Base-by-base conservation (phyloP, 2,797 vertebrate species). In the Amniataba percoides region DNA sequence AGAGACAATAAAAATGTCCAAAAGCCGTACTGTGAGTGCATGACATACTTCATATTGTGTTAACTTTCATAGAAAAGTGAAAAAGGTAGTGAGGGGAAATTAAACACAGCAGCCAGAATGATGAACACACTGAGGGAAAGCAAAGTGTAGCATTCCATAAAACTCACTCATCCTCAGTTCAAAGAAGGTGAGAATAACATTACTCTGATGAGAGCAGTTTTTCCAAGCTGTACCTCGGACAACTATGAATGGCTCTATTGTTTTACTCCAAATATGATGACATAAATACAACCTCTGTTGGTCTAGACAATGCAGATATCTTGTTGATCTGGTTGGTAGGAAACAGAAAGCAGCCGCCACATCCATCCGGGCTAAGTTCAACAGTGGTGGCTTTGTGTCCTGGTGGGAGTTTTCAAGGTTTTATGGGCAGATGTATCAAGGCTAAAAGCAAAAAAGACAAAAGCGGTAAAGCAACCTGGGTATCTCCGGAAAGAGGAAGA, bases 281-380 rank as follows among this genome's bases (percentile, higher is more conserved):
- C 76, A 86, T 61, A 69, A 80, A 82, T 86, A 81, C 10, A 40
- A 62, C 69, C 58, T 77, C 46, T 72, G 42, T 25, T 21, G 18
- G 67, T 65, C 18, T 3, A 34, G 63, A 85, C 78, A 80, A 78
- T 77, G 49, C 23, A 63, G 74, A 71, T 25, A 48, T 65, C 46
- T 61, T 74, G 39, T 76, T 82, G 78, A 68, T 84, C 67, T 60
- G 58, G 68, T 58, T 46, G 16, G 59, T 11, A 82, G 84, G 88
- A 88, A 88, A 14, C 84, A 74, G 72, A 73, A 56, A 55, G 64
- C 61, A 64, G 73, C 55, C 40, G 34, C 62, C 12, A 11, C 40
- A 46, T 71, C 55, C 82, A 70, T 68, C 80, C 67, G 78, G 61
- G n/a, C 8, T 18, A 3, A 40, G 61, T 74, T 73, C 64, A 63